Conservation (phyloP, 2,797 vertebrate genomes). For the Eleutherodactylus coqui region DNA sequence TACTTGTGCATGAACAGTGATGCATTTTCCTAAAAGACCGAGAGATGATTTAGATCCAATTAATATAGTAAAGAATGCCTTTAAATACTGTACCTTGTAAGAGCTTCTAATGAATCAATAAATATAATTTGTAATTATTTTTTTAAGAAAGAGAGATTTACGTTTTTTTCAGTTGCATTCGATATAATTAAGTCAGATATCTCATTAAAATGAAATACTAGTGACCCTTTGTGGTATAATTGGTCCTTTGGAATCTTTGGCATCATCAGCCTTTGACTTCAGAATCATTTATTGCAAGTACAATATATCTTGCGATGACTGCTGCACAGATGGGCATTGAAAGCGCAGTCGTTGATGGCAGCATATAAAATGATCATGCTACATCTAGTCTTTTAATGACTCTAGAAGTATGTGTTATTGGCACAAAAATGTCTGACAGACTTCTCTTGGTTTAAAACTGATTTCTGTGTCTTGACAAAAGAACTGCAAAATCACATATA, state of each 20-base stretch:
- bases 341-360: slow-evolving; percentile 5
- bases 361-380: slow-evolving; percentile 34
- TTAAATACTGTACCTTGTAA: neutral
- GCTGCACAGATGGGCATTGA: slow-evolving; percentile 31
- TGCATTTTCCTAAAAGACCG: no score
- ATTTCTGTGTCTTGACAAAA: slow-evolving; percentile 10
- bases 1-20: neutral
- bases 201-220: neutral
- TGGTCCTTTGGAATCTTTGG: neutral
- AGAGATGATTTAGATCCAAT: neutral
- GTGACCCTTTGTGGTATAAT: neutral
- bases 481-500: neutral
- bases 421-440: slow-evolving; percentile 26
- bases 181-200: neutral
- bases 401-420: slow-evolving; percentile 11
- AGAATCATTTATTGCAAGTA: slow-evolving; percentile 1
- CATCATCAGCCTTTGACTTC: neutral
- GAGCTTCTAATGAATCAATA: no score
- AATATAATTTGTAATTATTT: neutral
- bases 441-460: slow-evolving; percentile 24
- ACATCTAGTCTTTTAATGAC: slow-evolving; percentile 33
- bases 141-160: neutral
- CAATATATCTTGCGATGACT: slow-evolving; percentile 29
- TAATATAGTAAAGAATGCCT: neutral
- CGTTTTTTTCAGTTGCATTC: neutral